Evolutionary conservation across 2,113 vertebrate species (phyloP), one percentile per base, ranked within the genome.

Genomic region (Prionailurus viverrinus): DNA sequence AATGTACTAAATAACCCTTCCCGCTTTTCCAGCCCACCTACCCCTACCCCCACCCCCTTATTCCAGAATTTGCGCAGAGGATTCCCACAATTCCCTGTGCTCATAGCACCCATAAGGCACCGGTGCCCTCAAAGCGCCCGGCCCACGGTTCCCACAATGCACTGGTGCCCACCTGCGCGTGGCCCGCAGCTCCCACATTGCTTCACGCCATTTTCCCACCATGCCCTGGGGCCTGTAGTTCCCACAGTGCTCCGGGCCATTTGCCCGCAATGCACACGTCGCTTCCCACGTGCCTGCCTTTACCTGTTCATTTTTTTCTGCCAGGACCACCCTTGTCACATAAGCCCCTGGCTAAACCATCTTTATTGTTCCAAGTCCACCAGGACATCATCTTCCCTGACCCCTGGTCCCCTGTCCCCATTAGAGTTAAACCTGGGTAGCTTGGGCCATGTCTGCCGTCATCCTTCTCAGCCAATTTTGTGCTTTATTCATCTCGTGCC

Each of bases 351-450:
- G 25, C 53, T 48, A 39, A n/a, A 5, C 36, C 19, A 4, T 3
- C 65, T 45, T 18, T 23, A 6, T 12, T 51, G 16, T 39, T 71
- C 31, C 48, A 27, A 27, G 39, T 7, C 31, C 85, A 15, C 7
- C 31, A 12, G n/a, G 23, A 25, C 1, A 1, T 51, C 66, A 1
- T 13, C 80, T 65, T 45, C 36, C 29, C 63, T 33, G 33, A 27
- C 0, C 0, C 25, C 71, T 41, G 29, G 10, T 27, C 11, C 31
- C 14, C 9, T 5, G 33, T 4, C 29, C 25, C n/a, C 11, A 1
- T 29, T 10, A 5, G 27, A 36, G 14, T 9, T 14, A 39, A 12
- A n/a, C 23, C 14, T 25, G n/a, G 31, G 33, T 5, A 16, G 36
- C 13, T 11, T 7, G 29, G 53, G 4, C 14, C 18, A 1, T 3